Conservation (phyloP, 2,888 invertebrate species). For the Microdon myrmicae region DNA sequence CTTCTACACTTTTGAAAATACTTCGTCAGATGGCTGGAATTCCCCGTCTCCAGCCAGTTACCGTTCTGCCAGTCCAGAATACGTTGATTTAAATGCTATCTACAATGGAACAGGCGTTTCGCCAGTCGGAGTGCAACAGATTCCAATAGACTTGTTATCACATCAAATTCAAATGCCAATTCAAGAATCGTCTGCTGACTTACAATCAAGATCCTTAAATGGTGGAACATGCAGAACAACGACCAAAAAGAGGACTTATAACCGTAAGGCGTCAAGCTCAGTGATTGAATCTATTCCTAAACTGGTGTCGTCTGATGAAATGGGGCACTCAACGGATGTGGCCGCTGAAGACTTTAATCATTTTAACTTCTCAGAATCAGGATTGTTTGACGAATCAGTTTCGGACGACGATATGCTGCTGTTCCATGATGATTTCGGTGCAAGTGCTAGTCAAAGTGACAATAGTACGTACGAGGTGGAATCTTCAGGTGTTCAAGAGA, state of each 20-base stretch:
- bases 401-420: constrained; percentile 63
- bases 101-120: constrained; percentile 55
- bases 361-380: constrained; percentile 63
- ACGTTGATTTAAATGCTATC: constrained; percentile 64
- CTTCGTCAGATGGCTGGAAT: constrained; percentile 67
- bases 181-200: not conserved
- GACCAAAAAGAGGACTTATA: constrained; percentile 61
- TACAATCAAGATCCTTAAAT: constrained; percentile 60
- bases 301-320: constrained; percentile 30
- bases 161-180: constrained; percentile 43
- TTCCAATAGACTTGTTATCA: constrained; percentile 28
- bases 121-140: constrained; percentile 7
- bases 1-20: constrained; percentile 64
- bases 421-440: constrained; percentile 60
- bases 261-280: constrained; percentile 55
- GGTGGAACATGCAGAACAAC: constrained; percentile 61
- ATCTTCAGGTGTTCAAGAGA: constrained; percentile 20
- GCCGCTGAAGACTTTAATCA: constrained; percentile 58
- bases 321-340: constrained; percentile 35
- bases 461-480: constrained; percentile 58
- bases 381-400: constrained; percentile 62
- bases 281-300: constrained; percentile 18
- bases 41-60: constrained; percentile 66
- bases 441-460: constrained; percentile 54
- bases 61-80: constrained; percentile 66